Conservation (phyloP, 2,113 vertebrate species). For the Prunella fulvescens region DNA sequence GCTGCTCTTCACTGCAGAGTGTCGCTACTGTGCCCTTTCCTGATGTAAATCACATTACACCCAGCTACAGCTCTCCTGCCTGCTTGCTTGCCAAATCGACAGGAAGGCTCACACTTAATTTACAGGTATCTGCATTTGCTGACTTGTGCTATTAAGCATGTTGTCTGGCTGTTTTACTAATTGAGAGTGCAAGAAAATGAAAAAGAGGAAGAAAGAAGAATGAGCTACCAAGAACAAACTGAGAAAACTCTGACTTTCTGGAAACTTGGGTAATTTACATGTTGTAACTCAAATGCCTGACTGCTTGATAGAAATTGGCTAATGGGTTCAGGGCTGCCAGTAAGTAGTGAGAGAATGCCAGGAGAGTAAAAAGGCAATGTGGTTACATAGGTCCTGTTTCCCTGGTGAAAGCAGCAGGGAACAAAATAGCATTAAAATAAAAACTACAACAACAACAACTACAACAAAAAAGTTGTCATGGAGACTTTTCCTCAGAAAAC, state of each 20-base stretch:
- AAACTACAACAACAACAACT: background rate
- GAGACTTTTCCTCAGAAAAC: background rate
- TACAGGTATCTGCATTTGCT: constrained; percentile 33
- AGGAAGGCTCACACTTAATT: constrained; percentile 37
- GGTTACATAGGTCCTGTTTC: background rate
- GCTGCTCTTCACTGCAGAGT: background rate
- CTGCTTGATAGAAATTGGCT: background rate
- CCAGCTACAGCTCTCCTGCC: background rate
- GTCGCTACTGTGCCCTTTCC: constrained; percentile 12
- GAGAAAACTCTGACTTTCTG: background rate
- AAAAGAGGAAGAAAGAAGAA: background rate
- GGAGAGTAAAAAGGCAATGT: background rate
- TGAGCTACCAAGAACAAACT: background rate
- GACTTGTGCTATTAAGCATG: background rate
- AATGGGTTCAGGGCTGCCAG: background rate
- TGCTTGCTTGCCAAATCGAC: background rate
- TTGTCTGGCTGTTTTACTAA: constrained; percentile 13
- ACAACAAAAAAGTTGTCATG: background rate
- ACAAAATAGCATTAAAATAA: constrained; percentile 1
- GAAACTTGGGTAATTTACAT: background rate
- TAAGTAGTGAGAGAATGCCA: background rate
- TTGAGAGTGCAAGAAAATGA: background rate
- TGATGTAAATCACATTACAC: constrained; percentile 21
- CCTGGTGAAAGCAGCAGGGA: background rate
- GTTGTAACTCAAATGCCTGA: background rate